Conservation (phyloP, 2,113 vertebrate species). For the Suricata suricatta region DNA sequence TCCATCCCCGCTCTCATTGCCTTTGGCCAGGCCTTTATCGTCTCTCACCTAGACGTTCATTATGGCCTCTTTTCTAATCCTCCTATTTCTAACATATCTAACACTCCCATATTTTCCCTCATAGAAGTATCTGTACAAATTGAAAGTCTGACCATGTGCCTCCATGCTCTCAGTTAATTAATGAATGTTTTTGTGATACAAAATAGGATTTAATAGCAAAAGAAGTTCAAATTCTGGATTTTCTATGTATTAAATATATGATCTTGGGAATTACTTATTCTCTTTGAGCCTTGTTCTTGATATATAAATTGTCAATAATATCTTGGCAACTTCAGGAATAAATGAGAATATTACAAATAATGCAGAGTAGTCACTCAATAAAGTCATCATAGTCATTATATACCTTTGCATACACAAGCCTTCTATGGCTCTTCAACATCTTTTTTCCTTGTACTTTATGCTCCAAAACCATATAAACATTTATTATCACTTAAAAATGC, state of each 20-base stretch:
- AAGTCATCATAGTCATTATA: neutral
- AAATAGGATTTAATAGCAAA: neutral
- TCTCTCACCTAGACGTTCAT: neutral
- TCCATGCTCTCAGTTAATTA: neutral
- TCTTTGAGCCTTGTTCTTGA: neutral
- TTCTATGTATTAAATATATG: neutral
- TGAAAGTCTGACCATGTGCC: neutral
- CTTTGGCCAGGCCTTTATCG: neutral
- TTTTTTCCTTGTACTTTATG: neutral
- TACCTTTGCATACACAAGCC: neutral
- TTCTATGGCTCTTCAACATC: neutral
- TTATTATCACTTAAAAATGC: neutral
- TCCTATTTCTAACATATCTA: neutral
- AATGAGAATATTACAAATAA: neutral
- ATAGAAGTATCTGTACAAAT: neutral
- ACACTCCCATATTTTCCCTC: too few species aligned
- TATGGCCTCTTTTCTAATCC: neutral
- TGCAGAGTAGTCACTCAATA: neutral
- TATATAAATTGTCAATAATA: neutral
- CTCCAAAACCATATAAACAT: neutral
- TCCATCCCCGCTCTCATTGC: too few species aligned
- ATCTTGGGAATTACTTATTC: neutral
- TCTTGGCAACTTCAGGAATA: neutral
- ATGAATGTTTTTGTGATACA: neutral
- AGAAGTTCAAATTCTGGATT: neutral